Conservation (phyloP, 2,113 vertebrate species). For the Clarias gariepinus region DNA sequence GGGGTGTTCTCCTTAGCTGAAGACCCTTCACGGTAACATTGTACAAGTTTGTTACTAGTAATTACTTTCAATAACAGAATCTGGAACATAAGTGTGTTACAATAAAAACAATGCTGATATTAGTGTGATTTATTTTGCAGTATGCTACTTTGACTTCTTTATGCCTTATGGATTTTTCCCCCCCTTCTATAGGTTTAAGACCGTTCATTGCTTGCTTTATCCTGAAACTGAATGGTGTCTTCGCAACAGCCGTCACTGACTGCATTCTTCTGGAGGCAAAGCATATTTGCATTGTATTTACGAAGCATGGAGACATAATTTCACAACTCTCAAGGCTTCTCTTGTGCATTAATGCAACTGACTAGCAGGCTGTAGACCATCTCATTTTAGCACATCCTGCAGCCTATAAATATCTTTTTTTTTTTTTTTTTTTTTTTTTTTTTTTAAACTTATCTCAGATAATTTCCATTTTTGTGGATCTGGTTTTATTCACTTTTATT, state of each 20-base stretch:
- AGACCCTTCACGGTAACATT: slow-evolving; percentile 85
- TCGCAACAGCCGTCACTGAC: slow-evolving; percentile 50
- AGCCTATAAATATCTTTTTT: neutral
- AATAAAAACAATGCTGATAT: neutral
- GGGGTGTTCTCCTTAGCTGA: slow-evolving; percentile 84
- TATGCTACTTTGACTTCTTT: neutral
- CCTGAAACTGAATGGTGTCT: slow-evolving; percentile 92
- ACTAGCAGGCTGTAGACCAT: neutral
- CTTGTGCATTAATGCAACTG: neutral
- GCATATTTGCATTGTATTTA: neutral
- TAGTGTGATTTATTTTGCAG: neutral
- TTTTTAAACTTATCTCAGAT: neutral
- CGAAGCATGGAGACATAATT: too few relatives aligned
- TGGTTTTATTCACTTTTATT: neutral
- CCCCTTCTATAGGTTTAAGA: slow-evolving; percentile 81
- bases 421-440: neutral
- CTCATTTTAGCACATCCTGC: neutral
- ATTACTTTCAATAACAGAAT: neutral
- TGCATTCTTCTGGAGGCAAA: neutral
- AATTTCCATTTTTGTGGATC: neutral
- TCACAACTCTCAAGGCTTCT: neutral
- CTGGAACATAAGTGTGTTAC: too few relatives aligned
- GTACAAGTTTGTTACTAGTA: neutral
- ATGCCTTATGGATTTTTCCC: neutral
- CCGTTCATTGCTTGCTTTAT: slow-evolving; percentile 91